Evolutionary conservation across 35 echinoderm and acorn worm genomes (phyloP).

Genomic region (Anneissia japonica): DNA sequence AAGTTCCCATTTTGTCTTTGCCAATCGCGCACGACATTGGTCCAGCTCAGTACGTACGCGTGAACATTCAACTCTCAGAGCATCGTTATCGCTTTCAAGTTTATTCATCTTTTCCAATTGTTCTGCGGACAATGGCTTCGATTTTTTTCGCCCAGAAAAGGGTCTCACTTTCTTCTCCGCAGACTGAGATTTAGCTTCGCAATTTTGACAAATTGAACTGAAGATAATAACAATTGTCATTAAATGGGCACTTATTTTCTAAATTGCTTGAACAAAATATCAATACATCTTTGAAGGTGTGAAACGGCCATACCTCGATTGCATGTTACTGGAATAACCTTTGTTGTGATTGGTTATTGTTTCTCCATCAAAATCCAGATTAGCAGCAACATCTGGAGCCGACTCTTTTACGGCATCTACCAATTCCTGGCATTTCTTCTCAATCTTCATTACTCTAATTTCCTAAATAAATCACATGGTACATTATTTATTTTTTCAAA

Average conservation of each 20-base stretch:
- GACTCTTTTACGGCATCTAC: neutral
- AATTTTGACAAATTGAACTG: neutral
- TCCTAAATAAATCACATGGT: neutral
- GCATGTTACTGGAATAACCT: neutral
- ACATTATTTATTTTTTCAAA: too few relatives aligned
- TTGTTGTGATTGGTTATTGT: neutral
- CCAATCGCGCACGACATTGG: neutral
- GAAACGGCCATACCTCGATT: too few relatives aligned
- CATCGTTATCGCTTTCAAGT: neutral
- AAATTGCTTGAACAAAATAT: too few relatives aligned
- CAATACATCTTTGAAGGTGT: too few relatives aligned
- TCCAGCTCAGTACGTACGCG: neutral
- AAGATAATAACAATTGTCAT: too few relatives aligned
- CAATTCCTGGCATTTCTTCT: neutral
- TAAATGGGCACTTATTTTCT: too few relatives aligned
- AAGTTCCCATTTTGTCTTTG: neutral
- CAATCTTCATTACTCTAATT: neutral
- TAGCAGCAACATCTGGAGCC: neutral
- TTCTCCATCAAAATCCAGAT: neutral
- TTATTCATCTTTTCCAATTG: neutral
- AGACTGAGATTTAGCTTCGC: neutral
- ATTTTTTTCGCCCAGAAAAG: neutral
- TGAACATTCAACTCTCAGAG: neutral
- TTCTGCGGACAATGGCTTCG: neutral
- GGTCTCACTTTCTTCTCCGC: too few relatives aligned